Base-by-base conservation (phyloP, 1,140 invertebrate species). In the Brachionus rubens region DNA sequence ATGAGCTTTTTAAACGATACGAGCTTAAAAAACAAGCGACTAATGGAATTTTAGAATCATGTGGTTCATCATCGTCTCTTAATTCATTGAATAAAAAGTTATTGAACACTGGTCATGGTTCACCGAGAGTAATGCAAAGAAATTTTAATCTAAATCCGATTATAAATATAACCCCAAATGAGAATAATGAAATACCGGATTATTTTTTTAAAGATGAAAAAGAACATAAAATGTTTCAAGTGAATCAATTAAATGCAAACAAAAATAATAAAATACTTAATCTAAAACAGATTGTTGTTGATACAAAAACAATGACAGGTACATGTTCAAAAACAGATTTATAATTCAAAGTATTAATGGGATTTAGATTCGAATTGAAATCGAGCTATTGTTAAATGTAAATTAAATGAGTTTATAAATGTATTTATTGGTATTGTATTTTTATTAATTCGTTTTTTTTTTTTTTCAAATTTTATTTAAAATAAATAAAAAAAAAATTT, bases 181-280 rank as follows among this genome's bases (percentile, higher is more conserved):
- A 54, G 14, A 26, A 33, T 14, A 21, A 72, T 6, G 46, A 72
- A 21, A 36, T 72, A 30, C 68, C 68, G 14, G 68, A 72, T 54
- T 72, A 72, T 50, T 72, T 72, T 54, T 72, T 72, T n/a, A 72
- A 72, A 72, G 68, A 72, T 72, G 68, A 72, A 72, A 72, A 72
- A 54, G 68, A 72, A 26, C 68, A 72, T 19, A 72, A 41, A 30
- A 26, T 40, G 12, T 72, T 72, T 21, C 46, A 12, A 40, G 26
- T 54, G 16, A 14, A n/a, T n/a, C n/a, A n/a, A n/a, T n/a, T n/a
- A n/a, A n/a, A n/a, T n/a, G n/a, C n/a, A n/a, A n/a, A n/a, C 5
- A 72, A 72, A 28, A 52, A 41, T 72, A 72, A 46, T 19, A 48
- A 72, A 41, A 48, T 50, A 26, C 19, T 72, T 21, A 50, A 72